These are phyloP conservation scores for Tapirus terrestris DNA, from an alignment of 2,113 vertebrate genomes.

Conservation along the genomic window DNA sequence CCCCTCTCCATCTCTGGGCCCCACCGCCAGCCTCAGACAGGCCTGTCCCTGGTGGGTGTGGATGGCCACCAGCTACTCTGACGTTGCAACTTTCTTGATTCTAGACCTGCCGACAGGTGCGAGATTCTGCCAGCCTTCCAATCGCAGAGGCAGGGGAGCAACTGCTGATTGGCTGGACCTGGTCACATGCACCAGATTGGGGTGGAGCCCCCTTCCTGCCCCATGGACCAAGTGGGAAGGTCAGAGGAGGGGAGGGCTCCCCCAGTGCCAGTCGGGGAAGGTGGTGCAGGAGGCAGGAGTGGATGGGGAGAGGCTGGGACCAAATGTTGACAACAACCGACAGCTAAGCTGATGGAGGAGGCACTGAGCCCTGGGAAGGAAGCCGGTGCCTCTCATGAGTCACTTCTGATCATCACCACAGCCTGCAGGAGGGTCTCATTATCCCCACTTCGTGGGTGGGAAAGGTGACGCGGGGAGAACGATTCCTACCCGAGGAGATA, in stretches of 20 bases:
- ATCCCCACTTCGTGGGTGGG: not conserved
- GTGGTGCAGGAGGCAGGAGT: not conserved
- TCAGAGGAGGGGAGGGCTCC: not conserved
- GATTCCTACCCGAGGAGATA: not conserved
- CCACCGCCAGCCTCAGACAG: not conserved
- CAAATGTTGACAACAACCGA: not conserved
- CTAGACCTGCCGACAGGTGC: not conserved
- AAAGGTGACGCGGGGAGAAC: not conserved
- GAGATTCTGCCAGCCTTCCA: not conserved
- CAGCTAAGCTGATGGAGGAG: not conserved
- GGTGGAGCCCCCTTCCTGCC: not conserved
- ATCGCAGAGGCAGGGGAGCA: not conserved
- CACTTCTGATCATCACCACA: not conserved
- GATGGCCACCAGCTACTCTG: not conserved
- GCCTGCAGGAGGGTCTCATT: not conserved
- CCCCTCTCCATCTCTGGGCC: not conserved
- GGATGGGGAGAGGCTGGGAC: not conserved
- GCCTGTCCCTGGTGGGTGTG: not conserved
- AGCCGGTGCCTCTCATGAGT: not conserved
- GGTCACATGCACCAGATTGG: not conserved
- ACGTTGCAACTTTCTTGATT: not conserved
- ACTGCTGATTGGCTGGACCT: not conserved
- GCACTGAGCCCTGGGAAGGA: not conserved
- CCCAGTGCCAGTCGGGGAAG: not conserved
- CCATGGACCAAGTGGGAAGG: not conserved